Evolutionary conservation across 2,888 invertebrate species (phyloP).

Genomic region (Amphipyra tragopoginis): DNA sequence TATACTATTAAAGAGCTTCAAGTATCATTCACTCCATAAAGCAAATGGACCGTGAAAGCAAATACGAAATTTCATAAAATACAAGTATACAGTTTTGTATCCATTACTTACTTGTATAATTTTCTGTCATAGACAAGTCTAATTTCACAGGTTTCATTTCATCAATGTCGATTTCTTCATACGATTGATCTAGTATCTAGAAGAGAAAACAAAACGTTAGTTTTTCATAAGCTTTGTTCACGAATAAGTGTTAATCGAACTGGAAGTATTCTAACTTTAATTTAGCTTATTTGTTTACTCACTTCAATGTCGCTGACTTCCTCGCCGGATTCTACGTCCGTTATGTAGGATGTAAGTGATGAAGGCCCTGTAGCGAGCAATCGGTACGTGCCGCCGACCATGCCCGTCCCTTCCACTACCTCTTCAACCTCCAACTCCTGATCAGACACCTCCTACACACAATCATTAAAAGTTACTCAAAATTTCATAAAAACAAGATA

Average conservation of each 20-base stretch:
- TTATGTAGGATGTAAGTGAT: conserved; percentile 74
- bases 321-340: conserved; percentile 75
- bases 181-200: conserved; percentile 92
- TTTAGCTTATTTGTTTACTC: conserved; percentile 19
- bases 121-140: conserved; percentile 90
- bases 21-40: too few species aligned
- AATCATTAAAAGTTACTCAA: conserved; percentile 18
- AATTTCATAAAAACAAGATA: conserved; percentile 20
- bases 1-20: too few species aligned
- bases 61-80: background rate
- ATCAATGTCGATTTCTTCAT: conserved; percentile 94
- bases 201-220: conserved; percentile 13
- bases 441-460: conserved; percentile 78
- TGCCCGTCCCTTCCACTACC: conserved; percentile 81
- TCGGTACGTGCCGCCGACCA: conserved; percentile 85
- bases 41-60: background rate
- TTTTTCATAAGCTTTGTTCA: background rate
- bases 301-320: conserved; percentile 87
- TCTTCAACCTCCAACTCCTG: conserved; percentile 86
- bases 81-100: background rate
- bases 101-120: conserved; percentile 77
- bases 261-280: too few species aligned
- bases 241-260: too few species aligned
- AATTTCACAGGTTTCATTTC: conserved; percentile 90
- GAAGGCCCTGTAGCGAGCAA: conserved; percentile 80